phyloP scores from a whole-genome alignment of 2,113 vertebrate genomes.

The Nematolebias whitei region DNA sequence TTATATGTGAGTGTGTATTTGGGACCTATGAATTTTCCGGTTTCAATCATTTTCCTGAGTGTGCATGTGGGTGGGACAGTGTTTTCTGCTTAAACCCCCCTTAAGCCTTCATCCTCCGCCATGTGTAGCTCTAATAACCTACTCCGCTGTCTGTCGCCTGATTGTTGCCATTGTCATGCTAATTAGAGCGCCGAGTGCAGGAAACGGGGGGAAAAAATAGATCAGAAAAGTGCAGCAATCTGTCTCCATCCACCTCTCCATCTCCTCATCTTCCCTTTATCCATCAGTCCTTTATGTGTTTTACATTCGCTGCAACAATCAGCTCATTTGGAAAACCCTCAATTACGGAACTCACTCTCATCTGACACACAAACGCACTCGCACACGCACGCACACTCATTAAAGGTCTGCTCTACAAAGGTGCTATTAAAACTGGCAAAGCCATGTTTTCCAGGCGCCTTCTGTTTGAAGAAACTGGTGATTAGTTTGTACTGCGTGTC shows the following conservation, averaged over 20 bases:
- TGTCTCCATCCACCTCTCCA: constrained; percentile 16
- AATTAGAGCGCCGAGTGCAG: constrained; percentile 64
- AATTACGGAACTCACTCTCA: constrained; percentile 74
- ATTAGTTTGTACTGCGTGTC: constrained; percentile 56
- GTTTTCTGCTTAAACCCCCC: constrained; percentile 48
- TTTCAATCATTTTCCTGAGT: constrained; percentile 19
- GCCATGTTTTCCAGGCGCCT: constrained; percentile 20
- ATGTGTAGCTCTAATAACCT: constrained; percentile 71
- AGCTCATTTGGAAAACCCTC: constrained; percentile 79
- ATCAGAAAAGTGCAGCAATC: constrained; percentile 61
- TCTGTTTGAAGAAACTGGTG: constrained; percentile 62
- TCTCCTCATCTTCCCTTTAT: constrained; percentile 65
- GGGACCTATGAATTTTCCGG: constrained; percentile 1
- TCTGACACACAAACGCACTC: constrained; percentile 26
- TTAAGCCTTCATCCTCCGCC: constrained; percentile 55
- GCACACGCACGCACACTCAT: background rate
- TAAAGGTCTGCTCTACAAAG: constrained; percentile 36
- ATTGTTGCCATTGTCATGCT: constrained; percentile 82
- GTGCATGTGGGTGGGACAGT: constrained; percentile 32
- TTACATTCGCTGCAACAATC: constrained; percentile 77
- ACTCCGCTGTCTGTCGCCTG: constrained; percentile 72
- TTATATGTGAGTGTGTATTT: constrained; percentile 16
- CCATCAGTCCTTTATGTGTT: constrained; percentile 68
- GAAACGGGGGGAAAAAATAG: constrained; percentile 47
- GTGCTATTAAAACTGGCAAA: constrained; percentile 39